A percentile compares a stretch with the other conserved stretches of the same genome.
These are phyloP conservation scores for Sebastes goodei DNA, from an alignment of 2,797 vertebrate genomes.

Conservation along the genomic window DNA sequence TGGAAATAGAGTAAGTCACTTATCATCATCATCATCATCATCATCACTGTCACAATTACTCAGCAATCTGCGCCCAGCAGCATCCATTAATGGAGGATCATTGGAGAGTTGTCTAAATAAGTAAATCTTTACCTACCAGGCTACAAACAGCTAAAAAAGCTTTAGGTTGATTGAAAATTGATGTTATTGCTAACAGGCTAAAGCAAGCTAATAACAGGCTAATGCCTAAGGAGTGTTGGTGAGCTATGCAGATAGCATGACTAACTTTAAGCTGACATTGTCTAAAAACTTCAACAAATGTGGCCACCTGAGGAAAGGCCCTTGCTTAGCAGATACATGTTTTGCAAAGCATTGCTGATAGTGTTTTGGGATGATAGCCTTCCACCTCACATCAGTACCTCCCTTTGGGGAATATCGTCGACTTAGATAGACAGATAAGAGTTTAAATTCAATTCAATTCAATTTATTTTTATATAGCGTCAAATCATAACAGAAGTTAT, in stretches of 20 bases:
- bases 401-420: not conserved
- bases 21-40: not conserved
- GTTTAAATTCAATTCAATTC: too few species aligned
- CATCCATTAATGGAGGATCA: not conserved
- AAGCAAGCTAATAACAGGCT: not conserved
- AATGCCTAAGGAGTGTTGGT: not conserved
- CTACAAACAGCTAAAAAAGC: not conserved
- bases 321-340: not conserved
- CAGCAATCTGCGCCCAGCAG: not conserved
- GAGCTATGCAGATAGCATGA: not conserved
- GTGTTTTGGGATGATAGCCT: not conserved
- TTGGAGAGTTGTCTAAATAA: not conserved
- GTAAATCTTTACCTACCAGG: not conserved
- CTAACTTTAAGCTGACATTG: not conserved
- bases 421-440: not conserved
- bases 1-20: conserved; percentile 91
- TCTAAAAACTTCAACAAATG: not conserved
- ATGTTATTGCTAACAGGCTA: not conserved
- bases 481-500: too few species aligned
- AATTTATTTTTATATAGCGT: too few species aligned
- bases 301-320: not conserved
- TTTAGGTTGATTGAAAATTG: not conserved
- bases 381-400: not conserved
- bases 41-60: not conserved
- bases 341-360: not conserved